Base-by-base conservation (phyloP, 1,140 invertebrate species). In the Scaptodrosophila lebanonensis region DNA sequence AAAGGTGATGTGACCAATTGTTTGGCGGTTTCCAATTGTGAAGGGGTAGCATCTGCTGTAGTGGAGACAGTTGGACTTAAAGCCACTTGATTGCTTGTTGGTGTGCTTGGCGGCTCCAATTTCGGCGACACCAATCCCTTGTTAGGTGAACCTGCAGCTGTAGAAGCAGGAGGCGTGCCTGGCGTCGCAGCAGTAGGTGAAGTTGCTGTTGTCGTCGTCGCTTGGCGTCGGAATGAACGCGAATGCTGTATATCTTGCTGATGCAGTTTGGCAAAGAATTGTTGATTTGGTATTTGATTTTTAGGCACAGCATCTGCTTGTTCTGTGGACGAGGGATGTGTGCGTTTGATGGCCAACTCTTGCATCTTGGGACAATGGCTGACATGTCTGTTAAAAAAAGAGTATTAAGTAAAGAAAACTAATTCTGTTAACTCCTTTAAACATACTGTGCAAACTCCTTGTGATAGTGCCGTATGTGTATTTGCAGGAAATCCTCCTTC, bases 391-490 rank as follows among this genome's bases (percentile, higher is more conserved):
- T 25, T 6, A 33, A 11, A 27, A 13, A 22, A 39, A 43, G 3
- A 36, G 12, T 17, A 7, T n/a, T 2, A n/a, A 35, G 43, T 5
- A 17, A 50, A 25, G 11, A 12, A 18, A 22, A 32, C 0, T 22
- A 22, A 6, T n/a, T 0, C 13, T 12, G 18, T 39, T 4, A 7
- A 16, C 18, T 2, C 7, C 3, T 4, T 12, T 0, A 3, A 11
- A 64, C 67, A 64, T 51, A 86, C 85, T 94, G 91, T 0, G 90
- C 91, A 60, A 93, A 90, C 61, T 95, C 94, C 1, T 92, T 91
- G 88, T 97, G 95, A 79, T 96, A 96, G 87, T 96, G 95, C 68
- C 96, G 95, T n/a, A 96, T 93, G 70, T 97, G 95, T 91, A 96
- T 96, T 86, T 93, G 91, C 1, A 97, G 87, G 17, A 97, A 89